These are phyloP conservation scores for Batillaria attramentaria DNA, from an alignment of 1,140 invertebrate genomes.

Conservation along the genomic window DNA sequence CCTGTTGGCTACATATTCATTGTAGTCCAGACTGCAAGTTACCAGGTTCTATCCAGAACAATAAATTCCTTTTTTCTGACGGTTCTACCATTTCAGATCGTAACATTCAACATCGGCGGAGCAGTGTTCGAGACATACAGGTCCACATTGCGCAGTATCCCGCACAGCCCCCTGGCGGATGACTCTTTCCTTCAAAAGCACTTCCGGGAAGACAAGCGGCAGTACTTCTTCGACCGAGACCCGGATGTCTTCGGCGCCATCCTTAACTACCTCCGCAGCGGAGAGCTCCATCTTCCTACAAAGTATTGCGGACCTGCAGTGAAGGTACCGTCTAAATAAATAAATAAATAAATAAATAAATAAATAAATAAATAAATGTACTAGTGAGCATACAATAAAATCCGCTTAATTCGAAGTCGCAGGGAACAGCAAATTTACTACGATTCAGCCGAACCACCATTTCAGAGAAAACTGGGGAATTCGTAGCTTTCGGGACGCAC, in stretches of 20 bases:
- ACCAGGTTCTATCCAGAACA: slow-evolving; percentile 28
- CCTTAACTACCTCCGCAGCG: slow-evolving; percentile 63
- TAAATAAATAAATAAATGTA: no score
- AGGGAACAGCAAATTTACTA: no score
- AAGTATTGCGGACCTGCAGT: slow-evolving; percentile 63
- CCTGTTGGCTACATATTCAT: slow-evolving; percentile 10
- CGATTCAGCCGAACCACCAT: no score
- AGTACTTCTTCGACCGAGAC: slow-evolving; percentile 64
- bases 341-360: no score
- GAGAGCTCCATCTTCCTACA: slow-evolving; percentile 65
- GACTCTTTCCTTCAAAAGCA: slow-evolving; percentile 54
- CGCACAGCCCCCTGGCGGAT: slow-evolving; percentile 46
- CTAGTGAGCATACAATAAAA: no score
- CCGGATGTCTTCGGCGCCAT: slow-evolving; percentile 59
- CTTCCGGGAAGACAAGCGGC: slow-evolving; percentile 79
- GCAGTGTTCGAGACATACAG: slow-evolving; percentile 57
- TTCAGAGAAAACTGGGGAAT: no score
- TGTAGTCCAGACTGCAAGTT: slow-evolving; percentile 45
- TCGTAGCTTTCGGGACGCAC: no score
- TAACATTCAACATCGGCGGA: slow-evolving; percentile 57
- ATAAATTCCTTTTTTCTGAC: slow-evolving; percentile 28
- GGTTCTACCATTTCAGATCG: slow-evolving; percentile 30
- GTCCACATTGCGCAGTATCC: slow-evolving; percentile 50
- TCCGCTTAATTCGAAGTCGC: no score
- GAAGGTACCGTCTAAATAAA: slow-evolving; percentile 32